phyloP scores from a whole-genome alignment of 2,797 vertebrate genomes.

The Manis javanica region DNA sequence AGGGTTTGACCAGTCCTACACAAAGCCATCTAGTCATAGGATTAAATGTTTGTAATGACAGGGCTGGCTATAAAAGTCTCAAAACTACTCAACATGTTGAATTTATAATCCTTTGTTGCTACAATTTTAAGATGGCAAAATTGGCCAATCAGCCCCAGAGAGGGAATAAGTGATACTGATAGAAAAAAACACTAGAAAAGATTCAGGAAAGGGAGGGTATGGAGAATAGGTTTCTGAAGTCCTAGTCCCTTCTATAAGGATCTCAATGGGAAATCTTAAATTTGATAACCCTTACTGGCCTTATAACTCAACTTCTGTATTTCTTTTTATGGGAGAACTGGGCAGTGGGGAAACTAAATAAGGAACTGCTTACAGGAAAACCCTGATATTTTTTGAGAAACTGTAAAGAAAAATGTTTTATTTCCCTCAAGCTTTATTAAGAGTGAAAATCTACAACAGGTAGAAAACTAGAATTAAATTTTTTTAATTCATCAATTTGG shows the following conservation, averaged over 20 bases:
- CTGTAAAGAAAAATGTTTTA: not conserved
- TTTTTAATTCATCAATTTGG: not conserved
- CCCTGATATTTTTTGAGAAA: not conserved
- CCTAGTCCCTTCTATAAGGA: not conserved
- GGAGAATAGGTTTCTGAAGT: not conserved
- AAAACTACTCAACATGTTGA: not conserved
- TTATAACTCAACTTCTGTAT: not conserved
- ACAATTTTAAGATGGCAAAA: not conserved
- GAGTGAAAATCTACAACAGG: not conserved
- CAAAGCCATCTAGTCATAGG: not conserved
- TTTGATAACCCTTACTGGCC: not conserved
- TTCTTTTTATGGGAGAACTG: not conserved
- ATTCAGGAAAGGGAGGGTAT: not conserved
- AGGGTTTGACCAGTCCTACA: not conserved
- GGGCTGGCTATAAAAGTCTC: not conserved
- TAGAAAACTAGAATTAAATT: constrained; percentile 15
- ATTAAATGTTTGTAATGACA: not conserved
- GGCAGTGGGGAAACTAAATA: not conserved
- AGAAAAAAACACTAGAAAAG: not conserved
- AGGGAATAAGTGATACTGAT: not conserved
- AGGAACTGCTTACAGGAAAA: not conserved
- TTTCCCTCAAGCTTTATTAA: not conserved
- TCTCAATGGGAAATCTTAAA: not conserved
- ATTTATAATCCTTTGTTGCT: not conserved
- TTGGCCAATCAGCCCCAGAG: not conserved